Conservation (phyloP, 2,797 vertebrate genomes). For the Vireo griseus region DNA sequence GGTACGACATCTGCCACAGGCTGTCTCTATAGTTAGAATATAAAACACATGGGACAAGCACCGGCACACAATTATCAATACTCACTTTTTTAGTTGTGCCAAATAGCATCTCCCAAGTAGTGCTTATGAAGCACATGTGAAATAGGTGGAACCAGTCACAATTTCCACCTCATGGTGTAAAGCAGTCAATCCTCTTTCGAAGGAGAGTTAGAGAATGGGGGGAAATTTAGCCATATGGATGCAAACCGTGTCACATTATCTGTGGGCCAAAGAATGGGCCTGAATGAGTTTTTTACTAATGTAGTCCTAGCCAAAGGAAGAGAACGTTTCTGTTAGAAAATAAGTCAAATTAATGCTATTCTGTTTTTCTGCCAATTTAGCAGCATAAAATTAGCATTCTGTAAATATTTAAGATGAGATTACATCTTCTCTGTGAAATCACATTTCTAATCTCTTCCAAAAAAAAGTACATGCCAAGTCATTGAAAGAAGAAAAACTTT, state of each 20-base stretch:
- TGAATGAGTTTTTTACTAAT: background rate
- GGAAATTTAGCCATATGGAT: background rate
- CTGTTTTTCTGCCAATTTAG: background rate
- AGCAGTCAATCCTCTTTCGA: background rate
- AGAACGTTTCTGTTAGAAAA: background rate
- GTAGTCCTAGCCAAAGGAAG: background rate
- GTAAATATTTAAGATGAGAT: slow-evolving; percentile 51
- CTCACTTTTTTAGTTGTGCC: background rate
- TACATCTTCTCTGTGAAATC: slow-evolving; percentile 11
- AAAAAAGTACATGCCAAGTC: background rate
- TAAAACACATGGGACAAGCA: background rate
- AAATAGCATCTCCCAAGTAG: background rate
- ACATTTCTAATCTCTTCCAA: slow-evolving; percentile 15
- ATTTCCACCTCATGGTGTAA: background rate
- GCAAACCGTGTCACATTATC: background rate
- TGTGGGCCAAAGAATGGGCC: background rate
- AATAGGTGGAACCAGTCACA: background rate
- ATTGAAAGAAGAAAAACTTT: background rate
- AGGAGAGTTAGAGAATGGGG: background rate
- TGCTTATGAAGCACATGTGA: background rate
- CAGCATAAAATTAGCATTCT: slow-evolving; percentile 42
- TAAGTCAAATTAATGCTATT: slow-evolving; percentile 36
- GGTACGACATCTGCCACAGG: background rate
- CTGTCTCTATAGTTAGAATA: background rate
- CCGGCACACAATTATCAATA: background rate